Conservation (phyloP, 1,140 invertebrate species). For the Nebria ingens region DNA sequence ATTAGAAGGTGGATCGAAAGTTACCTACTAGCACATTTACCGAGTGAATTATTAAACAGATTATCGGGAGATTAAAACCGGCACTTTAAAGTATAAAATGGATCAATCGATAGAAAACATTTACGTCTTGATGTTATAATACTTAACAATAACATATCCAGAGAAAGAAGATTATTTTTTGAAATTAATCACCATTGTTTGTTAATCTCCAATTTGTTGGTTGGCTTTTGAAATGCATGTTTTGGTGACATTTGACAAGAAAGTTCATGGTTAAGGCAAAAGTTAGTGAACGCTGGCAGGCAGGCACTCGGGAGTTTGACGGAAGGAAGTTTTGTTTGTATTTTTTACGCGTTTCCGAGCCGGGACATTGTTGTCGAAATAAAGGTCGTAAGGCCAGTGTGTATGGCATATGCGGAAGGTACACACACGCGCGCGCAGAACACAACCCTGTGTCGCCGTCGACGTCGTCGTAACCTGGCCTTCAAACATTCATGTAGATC, state of each 20-base stretch:
- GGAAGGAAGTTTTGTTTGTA: no score
- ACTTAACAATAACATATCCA: no score
- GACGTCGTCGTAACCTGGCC: neutral
- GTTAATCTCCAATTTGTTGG: no score
- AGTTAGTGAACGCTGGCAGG: no score
- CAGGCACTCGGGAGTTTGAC: no score
- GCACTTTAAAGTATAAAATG: neutral
- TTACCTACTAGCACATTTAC: neutral
- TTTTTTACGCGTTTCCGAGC: no score
- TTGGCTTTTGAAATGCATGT: no score
- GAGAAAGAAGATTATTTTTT: no score
- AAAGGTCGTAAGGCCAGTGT: neutral
- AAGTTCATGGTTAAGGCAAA: no score
- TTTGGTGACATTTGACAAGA: no score
- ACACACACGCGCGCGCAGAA: neutral
- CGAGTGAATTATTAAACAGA: constrained; percentile 5
- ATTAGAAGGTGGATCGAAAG: constrained; percentile 1
- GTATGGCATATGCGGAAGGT: neutral
- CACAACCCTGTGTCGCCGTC: neutral
- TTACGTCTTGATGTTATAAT: no score
- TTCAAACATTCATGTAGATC: neutral
- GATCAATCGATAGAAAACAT: neutral
- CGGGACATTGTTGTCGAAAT: neutral
- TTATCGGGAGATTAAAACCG: neutral
- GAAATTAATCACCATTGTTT: no score